Conservation (phyloP, 2,113 vertebrate species). For the Dicaeum eximium region DNA sequence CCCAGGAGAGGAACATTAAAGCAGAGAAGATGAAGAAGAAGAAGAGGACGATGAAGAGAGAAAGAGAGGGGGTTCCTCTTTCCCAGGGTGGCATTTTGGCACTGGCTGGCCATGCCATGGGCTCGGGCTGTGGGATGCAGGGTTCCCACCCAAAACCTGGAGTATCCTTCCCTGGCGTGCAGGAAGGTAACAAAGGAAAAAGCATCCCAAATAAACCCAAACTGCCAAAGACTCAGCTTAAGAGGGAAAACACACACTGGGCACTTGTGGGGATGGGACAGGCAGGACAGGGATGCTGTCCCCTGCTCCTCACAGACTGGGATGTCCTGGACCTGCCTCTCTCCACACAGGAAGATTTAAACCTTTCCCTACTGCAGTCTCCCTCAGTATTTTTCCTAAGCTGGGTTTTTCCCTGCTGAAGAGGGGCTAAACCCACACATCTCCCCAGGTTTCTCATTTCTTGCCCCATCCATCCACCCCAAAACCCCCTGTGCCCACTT, state of each 20-base stretch:
- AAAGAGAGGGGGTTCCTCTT: background rate
- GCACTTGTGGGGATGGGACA: background rate
- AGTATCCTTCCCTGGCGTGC: background rate
- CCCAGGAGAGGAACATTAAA: background rate
- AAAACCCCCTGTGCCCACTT: background rate
- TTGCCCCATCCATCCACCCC: background rate
- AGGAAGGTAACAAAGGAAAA: background rate
- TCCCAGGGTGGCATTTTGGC: background rate
- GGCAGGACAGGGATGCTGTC: background rate
- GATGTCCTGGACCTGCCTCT: background rate
- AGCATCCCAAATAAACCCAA: conserved; percentile 26
- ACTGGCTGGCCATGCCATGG: background rate
- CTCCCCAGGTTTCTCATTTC: background rate
- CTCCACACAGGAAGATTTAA: background rate
- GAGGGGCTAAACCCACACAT: background rate
- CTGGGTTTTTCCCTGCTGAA: fast-evolving
- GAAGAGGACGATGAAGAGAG: background rate
- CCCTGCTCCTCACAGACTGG: fast-evolving
- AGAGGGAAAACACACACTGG: background rate
- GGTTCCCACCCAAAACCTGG: background rate
- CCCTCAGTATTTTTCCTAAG: background rate
- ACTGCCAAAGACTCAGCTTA: fast-evolving
- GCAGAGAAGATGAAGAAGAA: conserved; percentile 2
- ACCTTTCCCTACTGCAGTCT: background rate
- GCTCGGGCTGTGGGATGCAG: background rate